Evolutionary conservation across 2,113 vertebrate genomes (phyloP), one percentile per base, ranked within the genome.

Genomic region (Periophthalmus modestus): DNA sequence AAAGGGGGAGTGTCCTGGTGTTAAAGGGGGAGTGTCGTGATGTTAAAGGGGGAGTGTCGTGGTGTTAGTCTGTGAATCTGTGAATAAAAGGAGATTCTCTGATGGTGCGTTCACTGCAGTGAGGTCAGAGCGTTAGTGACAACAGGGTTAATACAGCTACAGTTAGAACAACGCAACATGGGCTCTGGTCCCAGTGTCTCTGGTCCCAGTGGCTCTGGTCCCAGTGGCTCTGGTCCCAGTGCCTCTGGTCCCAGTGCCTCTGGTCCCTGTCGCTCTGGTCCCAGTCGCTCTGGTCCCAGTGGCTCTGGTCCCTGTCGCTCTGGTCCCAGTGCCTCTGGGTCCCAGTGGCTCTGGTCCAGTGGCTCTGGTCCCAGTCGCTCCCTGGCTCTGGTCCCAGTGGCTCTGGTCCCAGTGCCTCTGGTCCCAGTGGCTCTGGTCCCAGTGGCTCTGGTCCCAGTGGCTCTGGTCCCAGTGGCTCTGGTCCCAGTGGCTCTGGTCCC

Each of bases 51-150:
- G n/a, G n/a, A n/a, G n/a, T n/a, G n/a, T n/a, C n/a, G n/a, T n/a
- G n/a, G n/a, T n/a, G n/a, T n/a, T n/a, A n/a, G n/a, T n/a, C n/a
- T n/a, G n/a, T n/a, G n/a, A n/a, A n/a, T n/a, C n/a, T n/a, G n/a
- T n/a, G n/a, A n/a, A n/a, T n/a, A n/a, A 75, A 23, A 23, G 3
- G 39, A 28, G 47, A 23, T n/a, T 36, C 36, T 16, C n/a, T 66
- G 55, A 66, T 36, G 28, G 6, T n/a, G n/a, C 36, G 63, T 33
- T 11, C 57, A 24, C 57, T 14, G 14, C 11, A 43, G 3, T 43
- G 1, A 36, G 47, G 80, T 87, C 86, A 83, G 80, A 86, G 57
- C 74, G 28, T 62, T 34, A 34, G 59, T 2, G 10, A 34, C 15
- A 34, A 55, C 47, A 55, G 9, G 47, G 55, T 77, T 47, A 59